Evolutionary conservation across 2,888 invertebrate species (phyloP).

Genomic region (Teleiodes luculella): DNA sequence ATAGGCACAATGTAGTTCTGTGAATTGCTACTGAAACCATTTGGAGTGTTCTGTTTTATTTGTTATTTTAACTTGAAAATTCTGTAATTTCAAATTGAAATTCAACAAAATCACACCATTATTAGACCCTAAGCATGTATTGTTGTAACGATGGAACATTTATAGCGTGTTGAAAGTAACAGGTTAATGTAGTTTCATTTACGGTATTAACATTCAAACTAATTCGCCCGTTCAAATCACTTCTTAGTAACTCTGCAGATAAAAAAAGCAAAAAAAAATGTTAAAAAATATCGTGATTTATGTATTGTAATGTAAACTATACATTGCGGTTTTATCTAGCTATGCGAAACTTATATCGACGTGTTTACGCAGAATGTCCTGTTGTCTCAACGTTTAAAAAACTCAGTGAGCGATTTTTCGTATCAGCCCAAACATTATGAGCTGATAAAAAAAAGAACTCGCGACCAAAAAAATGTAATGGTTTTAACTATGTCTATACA

Average conservation of each 20-base stretch:
- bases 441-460: constrained; percentile 38
- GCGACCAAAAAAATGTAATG: constrained; percentile 62
- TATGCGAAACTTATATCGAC: constrained; percentile 52
- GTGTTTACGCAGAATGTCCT: constrained; percentile 54
- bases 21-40: constrained; percentile 6
- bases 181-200: constrained; percentile 57
- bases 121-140: not conserved
- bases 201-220: constrained; percentile 33
- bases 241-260: constrained; percentile 40
- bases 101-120: too few relatives aligned
- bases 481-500: constrained; percentile 74
- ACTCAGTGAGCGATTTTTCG: constrained; percentile 42
- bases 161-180: not conserved
- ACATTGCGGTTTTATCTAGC: constrained; percentile 56
- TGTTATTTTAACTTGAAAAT: too few relatives aligned
- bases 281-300: constrained; percentile 55
- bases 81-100: constrained; percentile 12
- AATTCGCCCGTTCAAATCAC: constrained; percentile 40
- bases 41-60: not conserved
- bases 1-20: not conserved
- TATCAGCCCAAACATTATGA: constrained; percentile 28
- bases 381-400: constrained; percentile 56
- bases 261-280: constrained; percentile 48
- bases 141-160: constrained; percentile 7
- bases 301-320: constrained; percentile 51